Conservation (phyloP, 2,888 invertebrate species). For the Nephrocerus scutellatus region DNA sequence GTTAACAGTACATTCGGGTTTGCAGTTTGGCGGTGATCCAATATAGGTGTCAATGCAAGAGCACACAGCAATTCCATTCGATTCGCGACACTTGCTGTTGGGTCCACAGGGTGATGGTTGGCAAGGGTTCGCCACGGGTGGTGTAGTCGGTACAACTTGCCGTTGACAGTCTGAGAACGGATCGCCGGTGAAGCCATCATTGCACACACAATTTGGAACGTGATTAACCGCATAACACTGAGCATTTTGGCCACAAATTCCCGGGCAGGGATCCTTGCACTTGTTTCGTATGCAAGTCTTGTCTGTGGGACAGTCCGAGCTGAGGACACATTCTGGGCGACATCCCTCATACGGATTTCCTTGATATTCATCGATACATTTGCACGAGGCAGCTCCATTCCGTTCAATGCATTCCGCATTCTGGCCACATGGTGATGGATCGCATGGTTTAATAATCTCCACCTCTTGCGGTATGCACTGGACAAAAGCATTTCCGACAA, state of each 20-base stretch:
- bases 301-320: constrained; percentile 76
- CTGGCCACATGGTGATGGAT: constrained; percentile 80
- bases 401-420: constrained; percentile 72
- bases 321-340: constrained; percentile 79
- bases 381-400: constrained; percentile 73
- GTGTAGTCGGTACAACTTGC: constrained; percentile 29
- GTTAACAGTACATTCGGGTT: constrained; percentile 77
- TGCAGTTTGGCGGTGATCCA: constrained; percentile 74
- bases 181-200: constrained; percentile 66
- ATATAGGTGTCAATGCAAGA: constrained; percentile 66
- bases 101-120: constrained; percentile 74
- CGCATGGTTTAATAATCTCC: constrained; percentile 63
- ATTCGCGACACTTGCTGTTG: constrained; percentile 67
- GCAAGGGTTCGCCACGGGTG: constrained; percentile 53
- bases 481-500: constrained; percentile 74
- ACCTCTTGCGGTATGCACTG: constrained; percentile 57
- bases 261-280: constrained; percentile 79
- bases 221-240: constrained; percentile 80
- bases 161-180: constrained; percentile 56
- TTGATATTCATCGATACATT: constrained; percentile 71
- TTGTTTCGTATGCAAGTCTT: constrained; percentile 77
- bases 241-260: constrained; percentile 75
- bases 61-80: constrained; percentile 68
- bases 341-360: constrained; percentile 84
- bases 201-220: constrained; percentile 76